Base-by-base conservation (phyloP, 92 coral and sea anemone species). In the Paragorgia papillata region DNA sequence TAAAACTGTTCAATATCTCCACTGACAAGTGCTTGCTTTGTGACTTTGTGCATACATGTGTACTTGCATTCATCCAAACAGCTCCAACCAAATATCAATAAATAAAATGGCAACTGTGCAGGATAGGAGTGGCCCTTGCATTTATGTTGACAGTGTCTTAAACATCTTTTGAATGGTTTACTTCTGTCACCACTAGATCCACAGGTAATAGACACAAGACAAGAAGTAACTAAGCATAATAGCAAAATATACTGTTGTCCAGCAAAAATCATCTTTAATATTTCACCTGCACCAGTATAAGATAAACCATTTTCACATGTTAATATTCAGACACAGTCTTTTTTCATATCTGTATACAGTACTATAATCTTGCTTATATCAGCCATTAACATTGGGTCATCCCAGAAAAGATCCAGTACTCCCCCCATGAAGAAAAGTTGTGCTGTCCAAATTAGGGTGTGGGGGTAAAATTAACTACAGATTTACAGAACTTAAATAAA, bases 11-110 rank as follows among this genome's bases (percentile, higher is more conserved):
- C 76, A 59, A 93, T 69, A 34, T 57, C 62, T 7, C 82, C 82
- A 15, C 24, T 7, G 63, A 6, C 66, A 4, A 93, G 55, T 22
- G 85, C 89, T 17, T 50, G 39, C 12, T 74, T 82, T 5, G 97
- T 93, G 43, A 90, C 82, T 30, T 84, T 69, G 63, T 90, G 96
- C 97, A 93, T 93, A 61, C 97, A 93, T 5, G 69, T 83, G 51
- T 93, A 93, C 85, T 93, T 90, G 93, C 97, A 93, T 60, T 93
- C 97, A 83, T 93, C 97, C 2, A 49, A 27, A 58, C 97, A 93
- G 20, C 85, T 74, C 97, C 97, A 93, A 48, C 89, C 88, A 86
- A 93, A 90, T 24, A 88, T 13, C 24, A 74, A 66, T 60, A 93
- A 74, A 73, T 85, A 80, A 51, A 84, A 66, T 0, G 97, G 93